These are phyloP conservation scores for Poeciliopsis retropinna DNA, from an alignment of 2,113 vertebrate species.

Conservation along the genomic window DNA sequence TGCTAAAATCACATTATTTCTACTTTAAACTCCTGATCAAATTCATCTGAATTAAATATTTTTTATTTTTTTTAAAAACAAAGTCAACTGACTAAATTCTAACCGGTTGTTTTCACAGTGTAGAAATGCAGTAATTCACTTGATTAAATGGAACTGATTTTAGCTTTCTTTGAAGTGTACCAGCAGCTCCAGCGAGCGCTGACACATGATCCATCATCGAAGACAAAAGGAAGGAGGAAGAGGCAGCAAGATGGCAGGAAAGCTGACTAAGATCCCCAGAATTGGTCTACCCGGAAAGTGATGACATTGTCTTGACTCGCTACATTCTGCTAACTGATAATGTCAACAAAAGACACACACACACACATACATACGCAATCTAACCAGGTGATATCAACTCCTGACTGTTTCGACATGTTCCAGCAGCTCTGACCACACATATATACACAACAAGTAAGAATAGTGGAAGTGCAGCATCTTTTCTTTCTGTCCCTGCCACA, in stretches of 20 bases:
- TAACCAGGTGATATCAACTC: not conserved
- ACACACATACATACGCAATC: not conserved
- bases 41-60: too few species aligned
- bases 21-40: too few species aligned
- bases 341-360: constrained; percentile 4
- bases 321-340: constrained; percentile 29
- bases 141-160: not conserved
- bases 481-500: constrained; percentile 10
- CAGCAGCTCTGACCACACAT: not conserved
- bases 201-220: not conserved
- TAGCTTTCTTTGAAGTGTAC: not conserved
- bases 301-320: constrained; percentile 35
- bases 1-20: too few species aligned
- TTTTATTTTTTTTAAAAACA: too few species aligned
- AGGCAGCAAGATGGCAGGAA: constrained; percentile 34
- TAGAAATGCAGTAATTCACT: not conserved
- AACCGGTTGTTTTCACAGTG: not conserved
- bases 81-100: too few species aligned
- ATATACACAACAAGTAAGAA: not conserved
- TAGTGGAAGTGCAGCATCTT: not conserved
- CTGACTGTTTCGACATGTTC: not conserved
- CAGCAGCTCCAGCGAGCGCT: not conserved
- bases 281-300: constrained; percentile 34
- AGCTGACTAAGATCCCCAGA: constrained; percentile 40
- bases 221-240: constrained; percentile 5